Evolutionary conservation across 1,140 invertebrate genomes (phyloP), one percentile per base, ranked within the genome.

Genomic region (Drosophila kepulauana): DNA sequence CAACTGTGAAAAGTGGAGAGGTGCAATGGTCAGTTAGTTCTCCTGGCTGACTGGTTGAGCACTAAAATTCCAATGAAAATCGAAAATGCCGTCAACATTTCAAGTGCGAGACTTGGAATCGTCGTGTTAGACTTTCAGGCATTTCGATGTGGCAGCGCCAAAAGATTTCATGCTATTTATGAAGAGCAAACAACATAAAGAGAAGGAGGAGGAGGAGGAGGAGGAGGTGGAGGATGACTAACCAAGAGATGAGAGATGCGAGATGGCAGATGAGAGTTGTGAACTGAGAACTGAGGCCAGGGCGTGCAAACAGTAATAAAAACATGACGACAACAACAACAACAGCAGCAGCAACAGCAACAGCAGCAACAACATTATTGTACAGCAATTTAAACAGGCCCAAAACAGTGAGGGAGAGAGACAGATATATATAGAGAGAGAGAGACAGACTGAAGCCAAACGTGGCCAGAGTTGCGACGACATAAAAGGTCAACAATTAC

Each of bases 401-500:
- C 68, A 64, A 59, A 45, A 66, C 52, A 69, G 69, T 46, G 67
- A 72, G 46, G 1, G 54, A 41, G 30, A 5, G 54, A 20, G 6
- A 54, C 5, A 35, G 30, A 54, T 10, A 28, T 52, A 20, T 2
- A 20, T 1, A 20, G 2, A 20, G 20, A 2, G 20, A 54, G 68
- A 56, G 49, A 25, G 8, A 61, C 65, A 72, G 81, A 69, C 72
- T 69, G 62, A 78, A 82, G 59, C 76, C 73, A 80, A 88, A 88
- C 85, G 73, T 88, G 80, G 76, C 64, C 70, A 74, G 54, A 56
- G 75, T 67, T 78, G 74, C 73, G 67, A 77, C 75, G 80, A 89
- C 85, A 86, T 89, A 89, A 89, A 89, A 89, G 85, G 85, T 89
- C 85, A 89, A 89, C 85, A 89, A 89, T 89, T 89, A 89, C 85